A percentile compares a stretch with the other conserved stretches of the same genome.
phyloP scores from a whole-genome alignment of 1,140 invertebrate genomes.

The Hycleus cichorii region DNA sequence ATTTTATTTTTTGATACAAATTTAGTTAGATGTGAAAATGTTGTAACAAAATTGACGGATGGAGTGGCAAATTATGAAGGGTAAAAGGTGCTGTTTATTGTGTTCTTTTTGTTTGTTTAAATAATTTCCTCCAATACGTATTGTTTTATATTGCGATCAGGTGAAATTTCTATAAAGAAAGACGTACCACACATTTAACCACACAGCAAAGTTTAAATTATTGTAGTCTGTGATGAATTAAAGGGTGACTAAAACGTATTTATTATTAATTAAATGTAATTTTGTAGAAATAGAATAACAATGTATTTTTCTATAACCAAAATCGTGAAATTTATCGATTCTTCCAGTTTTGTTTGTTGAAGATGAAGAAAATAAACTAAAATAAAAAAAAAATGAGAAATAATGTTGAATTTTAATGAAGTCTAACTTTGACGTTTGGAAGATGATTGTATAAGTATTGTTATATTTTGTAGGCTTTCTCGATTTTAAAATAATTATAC shows the following conservation, averaged over 20 bases:
- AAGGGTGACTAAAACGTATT: conserved; percentile 40
- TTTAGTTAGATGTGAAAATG: background rate
- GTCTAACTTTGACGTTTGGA: conserved; percentile 31
- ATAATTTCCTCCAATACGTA: background rate
- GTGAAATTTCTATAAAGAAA: background rate
- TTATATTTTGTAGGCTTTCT: conserved; percentile 32
- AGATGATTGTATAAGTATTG: conserved; percentile 32
- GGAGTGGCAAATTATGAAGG: too few species aligned
- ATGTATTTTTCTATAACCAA: conserved; percentile 39
- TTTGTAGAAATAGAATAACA: conserved; percentile 34
- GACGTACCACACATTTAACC: background rate
- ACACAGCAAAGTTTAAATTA: conserved; percentile 32
- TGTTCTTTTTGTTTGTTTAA: background rate
- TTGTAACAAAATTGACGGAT: conserved; percentile 11
- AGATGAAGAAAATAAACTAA: background rate
- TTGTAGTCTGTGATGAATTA: conserved; percentile 41
- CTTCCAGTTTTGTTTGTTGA: conserved; percentile 32
- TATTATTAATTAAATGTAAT: conserved; percentile 34
- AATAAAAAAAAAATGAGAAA: too few species aligned
- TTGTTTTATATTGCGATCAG: background rate
- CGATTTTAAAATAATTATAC: background rate
- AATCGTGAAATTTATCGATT: conserved; percentile 26
- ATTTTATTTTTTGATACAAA: conserved; percentile 32
- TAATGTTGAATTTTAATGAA: conserved; percentile 29
- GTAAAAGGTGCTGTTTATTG: background rate